These are phyloP conservation scores for Lepilemur septentrionalis DNA, from an alignment of 2,797 vertebrate species.

Conservation along the genomic window DNA sequence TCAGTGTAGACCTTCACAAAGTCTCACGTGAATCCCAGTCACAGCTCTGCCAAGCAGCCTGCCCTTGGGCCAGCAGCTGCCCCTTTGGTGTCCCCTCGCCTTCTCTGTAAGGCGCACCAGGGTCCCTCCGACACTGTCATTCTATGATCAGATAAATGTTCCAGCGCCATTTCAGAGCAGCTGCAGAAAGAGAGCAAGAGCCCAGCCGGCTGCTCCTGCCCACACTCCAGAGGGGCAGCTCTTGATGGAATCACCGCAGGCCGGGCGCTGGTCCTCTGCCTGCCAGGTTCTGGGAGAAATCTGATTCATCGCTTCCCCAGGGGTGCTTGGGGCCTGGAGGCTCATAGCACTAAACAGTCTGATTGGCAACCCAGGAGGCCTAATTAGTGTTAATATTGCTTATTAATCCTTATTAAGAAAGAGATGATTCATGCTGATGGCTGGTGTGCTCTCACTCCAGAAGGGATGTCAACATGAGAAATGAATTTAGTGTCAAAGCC, in stretches of 20 bases:
- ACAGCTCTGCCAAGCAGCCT: neutral
- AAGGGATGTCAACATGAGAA: neutral
- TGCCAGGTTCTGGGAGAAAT: neutral
- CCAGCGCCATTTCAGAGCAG: neutral
- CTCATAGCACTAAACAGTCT: neutral
- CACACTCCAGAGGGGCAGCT: rapidly evolving
- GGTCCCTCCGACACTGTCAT: rapidly evolving
- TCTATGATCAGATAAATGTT: neutral
- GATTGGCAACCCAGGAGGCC: neutral
- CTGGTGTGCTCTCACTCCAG: neutral
- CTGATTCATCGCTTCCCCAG: neutral
- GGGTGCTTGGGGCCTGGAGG: neutral
- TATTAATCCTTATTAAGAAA: neutral
- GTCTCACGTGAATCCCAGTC: neutral
- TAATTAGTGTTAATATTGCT: neutral
- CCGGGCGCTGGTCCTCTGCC: neutral
- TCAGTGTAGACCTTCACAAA: neutral
- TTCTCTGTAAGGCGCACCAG: neutral
- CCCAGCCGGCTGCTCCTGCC: rapidly evolving
- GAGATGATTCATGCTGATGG: neutral
- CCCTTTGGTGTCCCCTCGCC: neutral
- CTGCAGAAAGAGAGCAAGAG: rapidly evolving
- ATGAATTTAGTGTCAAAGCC: neutral
- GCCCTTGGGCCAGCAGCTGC: neutral
- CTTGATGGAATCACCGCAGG: rapidly evolving